phyloP scores from a whole-genome alignment of 2,888 invertebrate genomes.

The Vanessa cardui region DNA sequence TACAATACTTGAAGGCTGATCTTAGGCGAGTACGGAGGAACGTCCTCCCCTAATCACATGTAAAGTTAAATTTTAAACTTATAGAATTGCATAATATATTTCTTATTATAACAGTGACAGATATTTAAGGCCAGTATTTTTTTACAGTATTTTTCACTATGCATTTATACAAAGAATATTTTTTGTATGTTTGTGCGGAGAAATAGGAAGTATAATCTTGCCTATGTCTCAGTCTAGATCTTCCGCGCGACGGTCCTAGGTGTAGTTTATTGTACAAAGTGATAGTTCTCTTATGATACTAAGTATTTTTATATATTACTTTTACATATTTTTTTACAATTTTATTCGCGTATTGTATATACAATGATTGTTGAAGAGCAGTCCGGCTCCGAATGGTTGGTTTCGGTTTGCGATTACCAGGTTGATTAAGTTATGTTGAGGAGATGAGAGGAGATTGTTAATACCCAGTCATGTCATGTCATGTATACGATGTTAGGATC shows the following conservation, averaged over 20 bases:
- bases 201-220: slow-evolving; percentile 33
- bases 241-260: slow-evolving; percentile 68
- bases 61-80: slow-evolving; percentile 19
- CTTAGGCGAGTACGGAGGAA: slow-evolving; percentile 33
- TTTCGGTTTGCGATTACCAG: slow-evolving; percentile 63
- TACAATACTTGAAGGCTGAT: slow-evolving; percentile 37
- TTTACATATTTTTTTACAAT: slow-evolving; percentile 80
- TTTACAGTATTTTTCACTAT: slow-evolving; percentile 43
- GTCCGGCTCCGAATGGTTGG: slow-evolving; percentile 54
- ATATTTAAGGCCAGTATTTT: slow-evolving; percentile 45
- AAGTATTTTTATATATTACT: slow-evolving; percentile 82
- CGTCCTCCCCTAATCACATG: slow-evolving; percentile 17
- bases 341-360: slow-evolving; percentile 76
- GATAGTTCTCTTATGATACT: slow-evolving; percentile 82
- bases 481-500: slow-evolving; percentile 73
- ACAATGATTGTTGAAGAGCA: slow-evolving; percentile 65
- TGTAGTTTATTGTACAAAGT: slow-evolving; percentile 80
- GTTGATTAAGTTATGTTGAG: slow-evolving; percentile 61
- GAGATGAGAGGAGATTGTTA: slow-evolving; percentile 50
- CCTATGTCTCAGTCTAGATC: slow-evolving; percentile 58
- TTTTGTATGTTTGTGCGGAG: slow-evolving; percentile 35
- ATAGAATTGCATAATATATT: slow-evolving; percentile 34
- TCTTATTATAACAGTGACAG: slow-evolving; percentile 31
- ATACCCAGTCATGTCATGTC: slow-evolving; percentile 69
- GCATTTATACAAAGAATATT: slow-evolving; percentile 44